These are phyloP conservation scores for Diploptera punctata DNA, from an alignment of 2,888 invertebrate genomes.

Conservation along the genomic window DNA sequence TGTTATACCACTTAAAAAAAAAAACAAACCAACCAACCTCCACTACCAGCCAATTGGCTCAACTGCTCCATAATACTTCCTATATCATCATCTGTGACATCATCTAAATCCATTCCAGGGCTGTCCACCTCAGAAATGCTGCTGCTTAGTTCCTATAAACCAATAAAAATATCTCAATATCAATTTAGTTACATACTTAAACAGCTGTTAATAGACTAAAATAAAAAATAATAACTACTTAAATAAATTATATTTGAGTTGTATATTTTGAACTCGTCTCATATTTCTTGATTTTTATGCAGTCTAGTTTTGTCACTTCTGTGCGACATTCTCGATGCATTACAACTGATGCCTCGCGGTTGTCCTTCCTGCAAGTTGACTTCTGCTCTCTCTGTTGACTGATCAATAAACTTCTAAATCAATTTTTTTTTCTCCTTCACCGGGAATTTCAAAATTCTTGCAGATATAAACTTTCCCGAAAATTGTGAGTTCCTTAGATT, in stretches of 20 bases:
- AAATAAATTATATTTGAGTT: background rate
- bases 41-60: constrained; percentile 32
- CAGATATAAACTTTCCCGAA: too few relatives aligned
- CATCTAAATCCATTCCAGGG: background rate
- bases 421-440: background rate
- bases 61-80: constrained; percentile 37
- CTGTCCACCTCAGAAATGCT: constrained; percentile 4
- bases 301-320: background rate
- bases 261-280: too few relatives aligned
- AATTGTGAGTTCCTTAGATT: too few relatives aligned
- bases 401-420: too few relatives aligned
- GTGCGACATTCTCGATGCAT: background rate
- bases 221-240: background rate
- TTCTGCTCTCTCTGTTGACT: too few relatives aligned
- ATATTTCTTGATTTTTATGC: too few relatives aligned
- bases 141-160: background rate
- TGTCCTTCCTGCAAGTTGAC: too few relatives aligned
- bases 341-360: too few relatives aligned
- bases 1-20: too few relatives aligned
- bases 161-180: background rate
- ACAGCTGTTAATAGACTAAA: background rate
- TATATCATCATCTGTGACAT: constrained; percentile 35
- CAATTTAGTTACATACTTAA: background rate
- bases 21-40: too few relatives aligned
- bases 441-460: too few relatives aligned